Conservation (phyloP, 2,113 vertebrate genomes). For the human (Homo sapiens) region DNA sequence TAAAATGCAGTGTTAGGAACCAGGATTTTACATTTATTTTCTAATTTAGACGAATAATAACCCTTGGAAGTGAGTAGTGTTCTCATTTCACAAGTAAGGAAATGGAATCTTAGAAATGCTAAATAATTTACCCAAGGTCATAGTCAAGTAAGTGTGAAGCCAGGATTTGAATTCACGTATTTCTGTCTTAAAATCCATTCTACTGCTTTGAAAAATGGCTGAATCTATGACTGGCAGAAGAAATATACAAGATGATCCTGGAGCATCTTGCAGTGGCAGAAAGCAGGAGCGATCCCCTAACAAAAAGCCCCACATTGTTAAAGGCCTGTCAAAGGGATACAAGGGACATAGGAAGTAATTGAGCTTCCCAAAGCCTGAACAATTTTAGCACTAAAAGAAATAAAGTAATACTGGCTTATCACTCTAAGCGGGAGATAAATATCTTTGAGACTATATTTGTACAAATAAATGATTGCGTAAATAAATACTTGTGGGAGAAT, state of each 20-base stretch:
- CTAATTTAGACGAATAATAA: background rate
- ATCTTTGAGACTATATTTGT: background rate
- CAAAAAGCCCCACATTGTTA: background rate
- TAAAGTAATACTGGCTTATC: background rate
- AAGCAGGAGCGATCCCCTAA: background rate
- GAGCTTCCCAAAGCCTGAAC: background rate
- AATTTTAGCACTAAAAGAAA: background rate
- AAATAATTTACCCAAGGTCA: background rate
- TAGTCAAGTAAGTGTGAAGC: background rate
- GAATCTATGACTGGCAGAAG: background rate
- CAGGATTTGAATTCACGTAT: background rate
- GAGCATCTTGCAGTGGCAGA: background rate
- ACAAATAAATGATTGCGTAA: background rate
- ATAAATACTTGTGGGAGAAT: background rate
- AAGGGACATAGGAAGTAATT: background rate
- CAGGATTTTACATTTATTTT: constrained; percentile 5
- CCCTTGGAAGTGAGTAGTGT: background rate
- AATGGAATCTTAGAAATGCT: background rate
- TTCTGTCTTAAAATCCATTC: background rate
- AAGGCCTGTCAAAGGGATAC: background rate
- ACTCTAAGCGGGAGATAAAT: background rate
- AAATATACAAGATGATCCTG: background rate
- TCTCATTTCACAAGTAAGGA: constrained; percentile 9
- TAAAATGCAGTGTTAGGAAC: background rate
- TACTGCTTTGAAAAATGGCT: background rate